These are phyloP conservation scores for Papilio glaucus DNA, from an alignment of 1,140 invertebrate species.

Conservation along the genomic window DNA sequence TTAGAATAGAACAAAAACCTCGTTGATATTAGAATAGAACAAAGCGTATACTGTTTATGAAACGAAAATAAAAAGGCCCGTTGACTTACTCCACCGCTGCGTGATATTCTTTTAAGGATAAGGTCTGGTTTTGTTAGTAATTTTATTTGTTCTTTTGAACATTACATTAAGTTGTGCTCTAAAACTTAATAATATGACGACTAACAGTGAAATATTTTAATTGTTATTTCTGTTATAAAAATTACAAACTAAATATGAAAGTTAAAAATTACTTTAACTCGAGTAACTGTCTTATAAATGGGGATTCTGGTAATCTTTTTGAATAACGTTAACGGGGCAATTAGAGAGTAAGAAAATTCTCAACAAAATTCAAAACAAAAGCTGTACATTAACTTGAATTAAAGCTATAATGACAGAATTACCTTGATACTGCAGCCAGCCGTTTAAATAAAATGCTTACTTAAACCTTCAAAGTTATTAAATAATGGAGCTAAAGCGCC, in stretches of 20 bases:
- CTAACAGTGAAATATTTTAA: background rate
- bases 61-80: background rate
- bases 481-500: too few species aligned
- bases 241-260: background rate
- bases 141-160: background rate
- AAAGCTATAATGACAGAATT: background rate
- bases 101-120: conserved; percentile 11
- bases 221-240: background rate
- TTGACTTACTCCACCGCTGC: background rate
- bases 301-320: conserved; percentile 11
- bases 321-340: conserved; percentile 13
- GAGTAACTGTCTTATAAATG: background rate
- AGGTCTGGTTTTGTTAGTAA: conserved; percentile 8
- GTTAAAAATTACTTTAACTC: conserved; percentile 12
- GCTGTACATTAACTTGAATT: conserved; percentile 1
- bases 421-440: background rate
- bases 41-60: background rate
- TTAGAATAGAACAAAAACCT: background rate
- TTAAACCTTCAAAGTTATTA: background rate
- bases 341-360: conserved; percentile 22
- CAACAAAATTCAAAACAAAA: conserved; percentile 7
- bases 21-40: background rate
- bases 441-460: background rate
- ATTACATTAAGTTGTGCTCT: background rate
- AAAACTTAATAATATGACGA: background rate